Evolutionary conservation across 2,113 vertebrate genomes (phyloP), one percentile per base, ranked within the genome.

Genomic region (Indicator maculatus): DNA sequence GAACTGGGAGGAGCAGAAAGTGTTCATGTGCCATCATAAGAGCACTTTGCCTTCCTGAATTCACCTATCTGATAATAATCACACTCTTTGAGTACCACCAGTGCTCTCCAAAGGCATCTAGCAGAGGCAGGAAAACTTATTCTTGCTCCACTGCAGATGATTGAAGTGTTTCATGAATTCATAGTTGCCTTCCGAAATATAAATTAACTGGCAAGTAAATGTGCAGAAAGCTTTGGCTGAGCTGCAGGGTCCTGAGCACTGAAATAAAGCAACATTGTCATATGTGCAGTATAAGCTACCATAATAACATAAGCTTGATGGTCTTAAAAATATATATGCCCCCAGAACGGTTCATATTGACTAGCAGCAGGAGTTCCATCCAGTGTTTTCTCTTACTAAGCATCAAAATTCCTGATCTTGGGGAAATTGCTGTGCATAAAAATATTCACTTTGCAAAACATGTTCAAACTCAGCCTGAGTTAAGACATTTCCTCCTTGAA

Each of bases 121-220:
- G n/a, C 52, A 83, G 38, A 70, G 27, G 85, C 5, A 77, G 23
- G 3, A 93, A 84, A 78, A 50, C 14, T 36, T 69, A 4, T 14
- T 83, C 47, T 84, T 78, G 17, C 31, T 92, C 20, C 23, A 12
- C 39, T 86, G 61, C 36, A 76, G 45, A 58, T 50, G 11, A 50
- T 84, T 86, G 63, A 76, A 70, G 50, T 65, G 70, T 76, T 83
- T 82, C 8, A 31, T 38, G 19, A 92, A 88, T 47, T 24, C 58
- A 41, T 38, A 27, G 24, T 44, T 72, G 63, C 31, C 27, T 78
- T 90, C 45, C 84, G 63, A 78, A 88, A 81, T 58, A 64, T n/a
- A 92, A 94, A 94, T 84, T 90, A 92, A 33, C 17, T 28, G 53
- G 17, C 44, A 90, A 75, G 20, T 84, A 65, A 90, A 75, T 17